Evolutionary conservation across 64 coral and sea anemone genomes (phyloP), one percentile per base, ranked within the genome.

Genomic region (Montipora efflorescens): DNA sequence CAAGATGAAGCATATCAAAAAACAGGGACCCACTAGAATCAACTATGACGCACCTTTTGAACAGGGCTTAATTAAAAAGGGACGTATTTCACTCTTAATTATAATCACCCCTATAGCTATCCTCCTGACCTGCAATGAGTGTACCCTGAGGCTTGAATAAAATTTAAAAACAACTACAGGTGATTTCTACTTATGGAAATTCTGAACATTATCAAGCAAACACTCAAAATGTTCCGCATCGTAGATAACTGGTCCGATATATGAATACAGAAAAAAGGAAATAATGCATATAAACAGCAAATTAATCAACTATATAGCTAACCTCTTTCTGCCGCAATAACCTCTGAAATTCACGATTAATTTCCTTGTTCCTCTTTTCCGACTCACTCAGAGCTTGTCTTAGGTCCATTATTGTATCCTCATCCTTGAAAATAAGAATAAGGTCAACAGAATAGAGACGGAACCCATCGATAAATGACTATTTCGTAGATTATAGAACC

Each of bases 301-400:
- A 36, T 36, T 36, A 36, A 36, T 36, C 36, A 36, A 36, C 36
- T 57, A 70, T 14, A 4, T 18, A 10, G 19, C 59, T 83, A 23
- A 80, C 93, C 93, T 95, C 93, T 28, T 95, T 95, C 20, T 76
- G 67, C 62, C 93, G 79, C 48, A 95, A 76, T 28, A 95, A 72
- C 67, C 75, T 95, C 59, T 88, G 83, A 55, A 82, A 95, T 76
- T 83, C 90, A 16, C 74, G 84, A 64, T 88, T 92, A 45, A 95
- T 95, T 59, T 95, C 94, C 80, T 92, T 77, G 68, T 93, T 96
- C 3, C 67, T 87, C 23, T 77, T 92, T 79, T 92, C 94, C 5
- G 90, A 88, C 52, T 92, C 83, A 68, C 66, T 67, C 77, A 92
- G 49, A 49, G 90, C 89, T 78, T 22, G 20, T 68, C 69, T 95